phyloP scores from a whole-genome alignment of 2,888 invertebrate species.

The Pristionchus arcanus region DNA sequence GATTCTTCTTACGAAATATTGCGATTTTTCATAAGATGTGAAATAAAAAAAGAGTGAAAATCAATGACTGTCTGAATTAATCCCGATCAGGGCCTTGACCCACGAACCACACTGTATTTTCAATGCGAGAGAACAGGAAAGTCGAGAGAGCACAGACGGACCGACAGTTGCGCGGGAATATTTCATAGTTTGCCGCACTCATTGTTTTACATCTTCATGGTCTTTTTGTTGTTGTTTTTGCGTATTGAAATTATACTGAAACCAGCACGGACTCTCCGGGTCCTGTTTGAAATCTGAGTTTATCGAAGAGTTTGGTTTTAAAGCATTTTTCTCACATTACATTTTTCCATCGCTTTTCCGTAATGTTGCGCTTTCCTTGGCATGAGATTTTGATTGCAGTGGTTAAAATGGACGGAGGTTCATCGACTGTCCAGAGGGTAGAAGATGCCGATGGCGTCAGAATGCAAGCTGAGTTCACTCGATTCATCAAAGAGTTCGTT shows the following conservation, averaged over 20 bases:
- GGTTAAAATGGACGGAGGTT: constrained; percentile 14
- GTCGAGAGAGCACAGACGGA: background rate
- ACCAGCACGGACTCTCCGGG: too few relatives aligned
- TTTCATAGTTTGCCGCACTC: background rate
- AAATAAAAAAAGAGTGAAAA: background rate
- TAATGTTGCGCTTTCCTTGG: background rate
- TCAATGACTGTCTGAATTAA: too few relatives aligned
- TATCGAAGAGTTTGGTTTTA: background rate
- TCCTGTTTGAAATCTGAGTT: too few relatives aligned
- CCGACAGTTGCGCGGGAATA: background rate
- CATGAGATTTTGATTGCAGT: background rate
- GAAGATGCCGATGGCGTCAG: constrained; percentile 94
- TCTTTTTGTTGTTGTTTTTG: background rate
- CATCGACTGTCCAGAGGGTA: constrained; percentile 61
- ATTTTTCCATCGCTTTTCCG: background rate
- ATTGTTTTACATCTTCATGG: background rate
- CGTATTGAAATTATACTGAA: background rate
- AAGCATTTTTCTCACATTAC: background rate
- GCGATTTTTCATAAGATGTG: background rate
- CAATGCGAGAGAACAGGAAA: background rate
- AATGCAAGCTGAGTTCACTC: constrained; percentile 95
- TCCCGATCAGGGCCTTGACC: background rate
- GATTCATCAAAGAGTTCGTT: constrained; percentile 92
- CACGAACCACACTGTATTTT: background rate
- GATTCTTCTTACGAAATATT: too few relatives aligned